Evolutionary conservation across 2,888 invertebrate genomes (phyloP).

Genomic region (Ypsolopha sequella): DNA sequence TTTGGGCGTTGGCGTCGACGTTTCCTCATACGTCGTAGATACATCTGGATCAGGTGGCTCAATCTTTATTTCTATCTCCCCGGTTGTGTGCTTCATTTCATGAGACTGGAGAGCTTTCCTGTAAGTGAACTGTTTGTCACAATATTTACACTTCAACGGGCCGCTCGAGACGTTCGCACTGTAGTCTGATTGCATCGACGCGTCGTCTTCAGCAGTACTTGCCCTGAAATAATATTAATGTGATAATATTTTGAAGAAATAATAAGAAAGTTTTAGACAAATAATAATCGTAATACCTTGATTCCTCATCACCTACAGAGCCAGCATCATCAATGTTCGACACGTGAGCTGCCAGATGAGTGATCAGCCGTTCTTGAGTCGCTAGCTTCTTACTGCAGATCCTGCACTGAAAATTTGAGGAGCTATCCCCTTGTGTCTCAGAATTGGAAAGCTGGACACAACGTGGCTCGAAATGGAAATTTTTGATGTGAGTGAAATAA

Average conservation of each 20-base stretch:
- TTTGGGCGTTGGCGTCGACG: too few relatives aligned
- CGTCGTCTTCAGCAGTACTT: conserved; percentile 34
- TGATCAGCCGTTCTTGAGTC: conserved; percentile 44
- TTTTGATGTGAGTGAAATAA: conserved; percentile 41
- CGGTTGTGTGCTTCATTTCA: conserved; percentile 26
- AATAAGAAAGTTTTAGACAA: too few relatives aligned
- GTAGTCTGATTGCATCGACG: conserved; percentile 33
- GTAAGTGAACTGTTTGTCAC: conserved; percentile 52
- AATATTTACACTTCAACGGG: conserved; percentile 34
- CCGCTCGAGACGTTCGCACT: conserved; percentile 18
- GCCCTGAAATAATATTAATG: conserved; percentile 25
- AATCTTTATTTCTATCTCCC: conserved; percentile 27
- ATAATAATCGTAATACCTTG: conserved; percentile 24
- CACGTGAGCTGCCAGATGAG: conserved; percentile 54
- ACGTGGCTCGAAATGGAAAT: conserved; percentile 33
- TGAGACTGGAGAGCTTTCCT: conserved; percentile 39
- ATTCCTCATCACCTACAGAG: conserved; percentile 27
- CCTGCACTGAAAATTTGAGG: conserved; percentile 32
- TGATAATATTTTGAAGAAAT: too few relatives aligned
- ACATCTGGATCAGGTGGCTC: conserved; percentile 30
- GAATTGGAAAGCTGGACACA: conserved; percentile 8
- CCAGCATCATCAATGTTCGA: conserved; percentile 35
- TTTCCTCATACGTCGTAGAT: too few relatives aligned
- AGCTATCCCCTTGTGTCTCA: neutral
- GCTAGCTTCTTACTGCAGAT: conserved; percentile 44